Conservation (phyloP, 2,797 vertebrate genomes). For the Falco berigora region DNA sequence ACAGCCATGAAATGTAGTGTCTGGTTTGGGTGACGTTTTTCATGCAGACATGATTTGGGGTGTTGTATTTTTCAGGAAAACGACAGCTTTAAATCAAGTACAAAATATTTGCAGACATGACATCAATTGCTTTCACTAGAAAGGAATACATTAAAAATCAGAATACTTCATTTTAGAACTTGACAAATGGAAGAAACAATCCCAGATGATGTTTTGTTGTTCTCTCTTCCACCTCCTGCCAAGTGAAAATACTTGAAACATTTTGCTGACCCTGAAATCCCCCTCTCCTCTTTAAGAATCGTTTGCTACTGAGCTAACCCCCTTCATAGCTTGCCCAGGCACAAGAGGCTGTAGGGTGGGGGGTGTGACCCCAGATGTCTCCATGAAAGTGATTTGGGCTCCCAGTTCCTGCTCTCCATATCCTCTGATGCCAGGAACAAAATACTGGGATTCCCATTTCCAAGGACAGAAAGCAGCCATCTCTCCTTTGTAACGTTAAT, state of each 20-base stretch:
- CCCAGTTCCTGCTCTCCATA: not conserved
- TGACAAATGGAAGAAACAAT: not conserved
- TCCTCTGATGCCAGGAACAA: not conserved
- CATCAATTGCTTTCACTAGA: not conserved
- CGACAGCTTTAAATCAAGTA: not conserved
- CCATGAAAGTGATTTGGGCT: not conserved
- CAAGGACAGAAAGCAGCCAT: not conserved
- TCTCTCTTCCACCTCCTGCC: not conserved
- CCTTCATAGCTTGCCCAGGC: accelerated
- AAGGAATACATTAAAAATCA: not conserved
- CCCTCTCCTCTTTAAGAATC: not conserved
- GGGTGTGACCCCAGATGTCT: not conserved
- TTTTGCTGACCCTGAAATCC: not conserved
- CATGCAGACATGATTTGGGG: not conserved
- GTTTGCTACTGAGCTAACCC: not conserved
- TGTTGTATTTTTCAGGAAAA: not conserved
- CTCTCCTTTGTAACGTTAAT: not conserved
- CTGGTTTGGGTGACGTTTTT: not conserved
- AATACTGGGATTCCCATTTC: not conserved
- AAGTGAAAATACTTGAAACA: not conserved
- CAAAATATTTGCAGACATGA: not conserved
- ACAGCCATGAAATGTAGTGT: not conserved
- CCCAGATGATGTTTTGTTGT: not conserved
- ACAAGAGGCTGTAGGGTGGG: accelerated
- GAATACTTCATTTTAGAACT: not conserved